Base-by-base conservation (phyloP, 2,888 invertebrate species). In the Heteromurus nitidus region DNA sequence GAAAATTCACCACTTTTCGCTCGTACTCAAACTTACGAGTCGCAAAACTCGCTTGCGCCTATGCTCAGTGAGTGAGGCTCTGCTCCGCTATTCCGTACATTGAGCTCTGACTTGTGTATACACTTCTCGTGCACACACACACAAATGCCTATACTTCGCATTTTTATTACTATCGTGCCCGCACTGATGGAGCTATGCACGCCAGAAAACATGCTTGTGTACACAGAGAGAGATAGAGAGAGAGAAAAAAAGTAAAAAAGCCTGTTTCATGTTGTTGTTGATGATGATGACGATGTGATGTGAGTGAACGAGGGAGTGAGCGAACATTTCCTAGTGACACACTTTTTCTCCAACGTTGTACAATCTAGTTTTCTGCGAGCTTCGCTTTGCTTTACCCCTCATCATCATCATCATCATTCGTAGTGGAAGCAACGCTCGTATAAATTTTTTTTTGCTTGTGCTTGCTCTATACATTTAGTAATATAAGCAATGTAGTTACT, bases 291-390 rank as follows among this genome's bases (percentile, higher is more conserved):
- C 50, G 75, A 13, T 24, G 28, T 77, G 64, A 65, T 65, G 64
- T 64, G 77, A 77, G 62, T 58, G 77, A 77, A 69, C 77, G 77
- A 82, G 76, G 65, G 82, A 77, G 55, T 82, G 85, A 86, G 84
- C 82, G 83, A 83, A 84, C 85, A 87, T 87, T 87, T 87, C 87
- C 87, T 87, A 87, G 86, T 87, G 87, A 86, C 87, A 86, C 85
- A 87, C 87, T 87, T 87, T 85, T 86, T 62, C 75, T 77, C 77
- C 77, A 69, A 62, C 20, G 42, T 68, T 50, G 60, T 77, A 60
- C 68, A 77, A 70, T 69, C 70, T 70, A 77, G 69, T 77, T 76
- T 55, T 69, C 53, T 69, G 53, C 24, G 18, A 18, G 64, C 64
- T 67, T 75, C 20, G 31, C 30, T 50, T 50, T 11, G 28, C 53